Evolutionary conservation across 2,888 invertebrate species (phyloP).

Genomic region (Phytoseiulus persimilis): DNA sequence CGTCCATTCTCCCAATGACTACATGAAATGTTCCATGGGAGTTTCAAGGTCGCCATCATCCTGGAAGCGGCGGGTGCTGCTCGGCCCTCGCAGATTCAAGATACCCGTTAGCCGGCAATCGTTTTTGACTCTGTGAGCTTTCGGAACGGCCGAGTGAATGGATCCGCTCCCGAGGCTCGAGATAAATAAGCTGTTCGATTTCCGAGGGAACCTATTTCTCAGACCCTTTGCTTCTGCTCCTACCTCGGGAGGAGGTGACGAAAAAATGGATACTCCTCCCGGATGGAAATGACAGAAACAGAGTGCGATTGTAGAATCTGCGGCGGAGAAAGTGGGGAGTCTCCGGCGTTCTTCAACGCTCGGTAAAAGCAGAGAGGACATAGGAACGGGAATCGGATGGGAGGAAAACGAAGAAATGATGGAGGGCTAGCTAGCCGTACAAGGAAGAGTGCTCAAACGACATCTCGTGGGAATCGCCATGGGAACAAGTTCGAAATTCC

Average conservation of each 20-base stretch:
- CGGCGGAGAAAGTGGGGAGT: no score
- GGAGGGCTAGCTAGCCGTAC: background rate
- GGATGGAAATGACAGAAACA: background rate
- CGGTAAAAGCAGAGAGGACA: background rate
- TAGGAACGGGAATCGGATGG: background rate
- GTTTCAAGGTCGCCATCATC: background rate
- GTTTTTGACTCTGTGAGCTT: background rate
- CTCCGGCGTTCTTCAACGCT: background rate
- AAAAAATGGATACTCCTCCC: no score
- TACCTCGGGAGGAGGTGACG: no score
- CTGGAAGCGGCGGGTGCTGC: background rate
- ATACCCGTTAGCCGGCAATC: background rate
- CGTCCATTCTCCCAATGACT: background rate
- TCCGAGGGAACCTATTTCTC: no score
- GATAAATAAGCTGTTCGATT: no score
- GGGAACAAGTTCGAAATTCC: background rate
- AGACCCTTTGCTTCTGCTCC: no score
- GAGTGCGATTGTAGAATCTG: background rate
- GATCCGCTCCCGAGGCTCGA: background rate
- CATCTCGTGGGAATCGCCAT: background rate
- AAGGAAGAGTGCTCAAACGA: background rate
- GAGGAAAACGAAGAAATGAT: background rate
- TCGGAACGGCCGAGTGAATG: background rate
- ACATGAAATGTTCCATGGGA: background rate
- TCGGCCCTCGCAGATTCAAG: background rate